phyloP scores from a whole-genome alignment of 92 coral and sea anemone species.

The Heliopora coerulea region DNA sequence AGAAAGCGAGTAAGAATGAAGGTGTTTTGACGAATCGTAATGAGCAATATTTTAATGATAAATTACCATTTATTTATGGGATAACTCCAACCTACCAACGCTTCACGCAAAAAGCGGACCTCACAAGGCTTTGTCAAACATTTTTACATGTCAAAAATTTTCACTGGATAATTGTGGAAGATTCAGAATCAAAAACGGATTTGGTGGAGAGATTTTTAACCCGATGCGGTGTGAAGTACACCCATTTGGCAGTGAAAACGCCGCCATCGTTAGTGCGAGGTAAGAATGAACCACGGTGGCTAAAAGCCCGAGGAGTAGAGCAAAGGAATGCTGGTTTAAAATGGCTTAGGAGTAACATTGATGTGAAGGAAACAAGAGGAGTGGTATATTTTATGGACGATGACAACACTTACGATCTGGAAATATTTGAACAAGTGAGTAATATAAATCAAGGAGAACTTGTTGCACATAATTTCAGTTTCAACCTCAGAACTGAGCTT shows the following conservation, averaged over 20 bases:
- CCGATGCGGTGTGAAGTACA: conserved; percentile 59
- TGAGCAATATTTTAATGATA: background rate
- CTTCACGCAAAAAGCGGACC: conserved; percentile 90
- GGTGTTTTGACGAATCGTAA: no score
- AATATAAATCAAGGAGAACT: background rate
- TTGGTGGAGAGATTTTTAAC: conserved; percentile 63
- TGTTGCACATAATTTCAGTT: background rate
- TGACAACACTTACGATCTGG: conserved; percentile 91
- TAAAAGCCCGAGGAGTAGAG: conserved; percentile 92
- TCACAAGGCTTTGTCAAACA: conserved; percentile 89
- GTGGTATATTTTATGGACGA: conserved; percentile 97
- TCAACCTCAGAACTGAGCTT: background rate
- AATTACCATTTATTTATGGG: conserved; percentile 66
- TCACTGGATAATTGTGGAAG: conserved; percentile 94
- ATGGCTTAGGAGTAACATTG: conserved; percentile 72
- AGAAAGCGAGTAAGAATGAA: background rate
- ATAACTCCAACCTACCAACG: conserved; percentile 84
- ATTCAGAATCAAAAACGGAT: conserved; percentile 60
- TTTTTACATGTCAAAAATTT: conserved; percentile 75
- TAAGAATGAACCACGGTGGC: conserved; percentile 85
- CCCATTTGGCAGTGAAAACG: conserved; percentile 80
- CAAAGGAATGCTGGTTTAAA: conserved; percentile 80
- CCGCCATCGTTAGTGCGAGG: conserved; percentile 56
- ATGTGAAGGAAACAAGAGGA: conserved; percentile 48
- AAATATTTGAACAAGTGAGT: conserved; percentile 88